Conservation (phyloP, 2,888 invertebrate species). For the Ashinkailepas kermadecensis region DNA sequence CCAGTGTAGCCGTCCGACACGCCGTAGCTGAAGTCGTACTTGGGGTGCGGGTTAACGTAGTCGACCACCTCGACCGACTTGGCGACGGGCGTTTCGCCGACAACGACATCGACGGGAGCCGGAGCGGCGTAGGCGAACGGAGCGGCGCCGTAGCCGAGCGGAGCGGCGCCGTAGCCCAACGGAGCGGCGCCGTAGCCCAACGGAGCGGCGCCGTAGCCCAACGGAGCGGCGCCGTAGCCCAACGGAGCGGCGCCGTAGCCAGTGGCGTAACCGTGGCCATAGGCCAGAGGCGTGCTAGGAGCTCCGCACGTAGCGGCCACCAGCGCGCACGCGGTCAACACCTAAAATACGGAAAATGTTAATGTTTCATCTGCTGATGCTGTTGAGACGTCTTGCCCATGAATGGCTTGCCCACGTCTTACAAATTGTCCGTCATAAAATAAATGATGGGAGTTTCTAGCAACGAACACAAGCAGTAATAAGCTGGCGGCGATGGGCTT, state of each 20-base stretch:
- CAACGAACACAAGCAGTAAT: no score
- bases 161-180: background rate
- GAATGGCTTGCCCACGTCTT: no score
- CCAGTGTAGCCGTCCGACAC: conserved; percentile 25
- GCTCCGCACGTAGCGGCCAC: conserved; percentile 20
- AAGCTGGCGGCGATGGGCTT: no score
- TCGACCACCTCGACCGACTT: background rate
- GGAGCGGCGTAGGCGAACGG: conserved; percentile 26
- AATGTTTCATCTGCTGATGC: no score
- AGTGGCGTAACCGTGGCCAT: background rate
- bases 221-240: no score
- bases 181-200: no score
- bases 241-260: no score
- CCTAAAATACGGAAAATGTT: background rate
- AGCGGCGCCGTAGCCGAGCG: conserved; percentile 26
- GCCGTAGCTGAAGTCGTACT: conserved; percentile 24
- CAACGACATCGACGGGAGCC: background rate
- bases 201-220: no score
- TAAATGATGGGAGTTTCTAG: no score
- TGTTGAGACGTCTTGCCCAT: no score
- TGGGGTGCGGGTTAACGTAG: conserved; percentile 23
- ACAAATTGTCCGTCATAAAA: no score
- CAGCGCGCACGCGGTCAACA: background rate
- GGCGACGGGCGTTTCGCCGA: conserved; percentile 1
- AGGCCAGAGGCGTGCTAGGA: conserved; percentile 5